Base-by-base conservation (phyloP, 2,888 invertebrate species). In the Trissonchulus latispiculum region DNA sequence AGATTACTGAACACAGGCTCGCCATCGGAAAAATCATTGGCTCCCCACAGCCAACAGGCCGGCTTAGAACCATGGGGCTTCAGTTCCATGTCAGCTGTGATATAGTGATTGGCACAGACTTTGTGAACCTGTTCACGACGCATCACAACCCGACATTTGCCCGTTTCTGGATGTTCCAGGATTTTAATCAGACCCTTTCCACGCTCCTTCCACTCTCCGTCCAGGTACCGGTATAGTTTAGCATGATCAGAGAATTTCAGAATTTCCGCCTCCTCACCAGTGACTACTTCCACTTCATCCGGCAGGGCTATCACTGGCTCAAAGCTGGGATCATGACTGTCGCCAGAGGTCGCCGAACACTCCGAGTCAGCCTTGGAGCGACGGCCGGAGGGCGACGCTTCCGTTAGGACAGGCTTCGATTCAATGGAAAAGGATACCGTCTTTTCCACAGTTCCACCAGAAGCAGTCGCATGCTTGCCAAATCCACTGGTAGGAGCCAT, bases 81-180 rank as follows among this genome's bases (percentile, higher is more conserved):
- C 76, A 93, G 90, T 68, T 87, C 87, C 36, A 92, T 85, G 32
- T 89, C 89, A 2, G 76, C 62, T 28, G 75, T 61, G 61, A 82
- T 75, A 2, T 73, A 74, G 77, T 79, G 79, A 76, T 82, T 82
- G 73, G 82, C 82, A 72, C 81, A 81, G 2, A 82, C 76, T 74
- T 82, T 82, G 28, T 70, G 36, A 1, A 93, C 89, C 84, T 92
- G 92, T 77, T 95, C 95, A 15, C 95, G 88, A 33, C 95, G 88
- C 95, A 96, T 95, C 23, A 97, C 86, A 59, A 95, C 87, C 75
- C 94, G 88, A 79, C 80, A 77, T 61, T 80, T 81, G 36, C 89
- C 87, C 36, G 88, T 88, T 3, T 83, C 85, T 0, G 88, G 88
- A 82, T 95, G 90, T 82, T 89, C 87, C 33, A 87, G 81, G 2